Base-by-base conservation (phyloP, 2,888 invertebrate species). In the Rhagonycha fulva region DNA sequence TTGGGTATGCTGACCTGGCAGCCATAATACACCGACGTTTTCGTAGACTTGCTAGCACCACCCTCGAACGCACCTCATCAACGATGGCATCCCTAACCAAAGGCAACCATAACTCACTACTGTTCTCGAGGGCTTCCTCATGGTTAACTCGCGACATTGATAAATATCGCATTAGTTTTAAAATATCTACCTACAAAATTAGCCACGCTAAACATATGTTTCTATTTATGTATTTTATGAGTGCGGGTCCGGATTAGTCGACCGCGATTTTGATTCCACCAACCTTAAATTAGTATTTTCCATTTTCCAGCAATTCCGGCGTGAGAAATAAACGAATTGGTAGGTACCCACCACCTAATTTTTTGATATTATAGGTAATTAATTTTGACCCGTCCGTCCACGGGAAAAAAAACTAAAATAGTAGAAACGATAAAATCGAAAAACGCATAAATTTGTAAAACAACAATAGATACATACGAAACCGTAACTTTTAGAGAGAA, bases 1-100 rank as follows among this genome's bases (percentile, higher is more conserved):
- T 76, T 82, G 83, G 82, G 81, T 80, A 80, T 83, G 84, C 84
- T 84, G 85, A 85, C 84, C 84, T 82, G 81, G 84, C 85, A 82
- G 83, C 85, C 84, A 84, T 84, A 85, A 83, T 83, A 82, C 83
- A 82, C 82, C 81, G 82, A 84, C 81, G 83, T 81, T 81, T 79
- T 74, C 76, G 62, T 68, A 71, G 81, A 81, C 81, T 82, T 77
- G 75, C 80, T 80, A 79, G 78, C 80, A 80, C 82, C 80, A 75
- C 75, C 70, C 74, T 72, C 80, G 74, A 77, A 75, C 76, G 77
- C 80, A 74, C 76, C 78, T 76, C 77, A 77, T 77, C 79, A 78
- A 74, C 79, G 76, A 81, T 81, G 77, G 77, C 76, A 76, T 77
- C 78, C 77, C 76, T 73, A 71, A 74, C 74, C 71, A 69, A 74